Evolutionary conservation across 2,797 vertebrate genomes (phyloP).

Genomic region (Rhincodon typus): DNA sequence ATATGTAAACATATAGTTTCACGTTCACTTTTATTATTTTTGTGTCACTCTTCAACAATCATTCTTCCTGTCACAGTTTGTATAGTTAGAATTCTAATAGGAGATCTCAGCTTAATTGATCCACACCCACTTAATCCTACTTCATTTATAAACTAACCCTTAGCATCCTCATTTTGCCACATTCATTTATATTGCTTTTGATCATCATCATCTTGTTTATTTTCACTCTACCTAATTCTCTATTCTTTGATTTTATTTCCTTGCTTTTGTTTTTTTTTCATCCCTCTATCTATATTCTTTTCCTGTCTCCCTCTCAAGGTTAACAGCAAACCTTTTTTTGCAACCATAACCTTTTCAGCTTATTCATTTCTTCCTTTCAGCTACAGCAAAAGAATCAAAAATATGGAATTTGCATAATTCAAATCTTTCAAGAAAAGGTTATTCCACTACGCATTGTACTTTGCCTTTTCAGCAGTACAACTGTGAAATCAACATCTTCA

Average conservation of each 20-base stretch:
- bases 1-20: neutral
- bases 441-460: neutral
- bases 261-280: neutral
- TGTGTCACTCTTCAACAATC: neutral
- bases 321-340: neutral
- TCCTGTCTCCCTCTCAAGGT: neutral
- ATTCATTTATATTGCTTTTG: neutral
- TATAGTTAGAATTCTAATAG: neutral
- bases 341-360: neutral
- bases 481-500: neutral
- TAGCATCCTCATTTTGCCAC: neutral
- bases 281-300: neutral
- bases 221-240: neutral
- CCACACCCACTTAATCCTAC: neutral
- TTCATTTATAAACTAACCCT: neutral
- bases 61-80: neutral
- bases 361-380: neutral
- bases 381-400: neutral
- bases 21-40: neutral
- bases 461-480: neutral
- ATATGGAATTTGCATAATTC: neutral
- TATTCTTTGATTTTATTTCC: slow-evolving; percentile 7
- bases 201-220: neutral
- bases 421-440: neutral
- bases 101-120: neutral